Conservation (phyloP, 2,113 vertebrate genomes). For the Myanophis thanlyinensis region DNA sequence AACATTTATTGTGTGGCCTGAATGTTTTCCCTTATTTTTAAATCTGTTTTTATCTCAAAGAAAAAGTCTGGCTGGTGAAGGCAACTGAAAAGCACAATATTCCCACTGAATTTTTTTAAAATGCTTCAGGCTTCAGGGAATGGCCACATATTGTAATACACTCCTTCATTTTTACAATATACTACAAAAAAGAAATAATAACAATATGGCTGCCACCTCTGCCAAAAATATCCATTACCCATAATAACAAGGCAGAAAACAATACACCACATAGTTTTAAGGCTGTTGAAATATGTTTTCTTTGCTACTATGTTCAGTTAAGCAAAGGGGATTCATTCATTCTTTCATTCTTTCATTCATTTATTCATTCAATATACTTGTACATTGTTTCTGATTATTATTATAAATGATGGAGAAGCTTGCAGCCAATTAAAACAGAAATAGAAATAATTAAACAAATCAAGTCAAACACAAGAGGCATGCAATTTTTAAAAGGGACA, state of each 20-base stretch:
- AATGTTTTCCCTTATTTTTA: neutral
- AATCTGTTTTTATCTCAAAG: neutral
- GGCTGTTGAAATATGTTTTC: neutral
- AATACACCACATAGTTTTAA: neutral
- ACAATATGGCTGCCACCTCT: neutral
- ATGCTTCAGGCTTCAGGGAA: neutral
- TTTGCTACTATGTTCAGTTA: neutral
- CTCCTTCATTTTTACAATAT: neutral
- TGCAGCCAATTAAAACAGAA: neutral
- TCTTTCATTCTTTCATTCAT: neutral
- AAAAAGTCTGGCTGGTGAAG: neutral
- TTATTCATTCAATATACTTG: neutral
- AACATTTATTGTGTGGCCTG: neutral
- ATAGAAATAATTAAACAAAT: neutral
- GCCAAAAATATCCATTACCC: neutral
- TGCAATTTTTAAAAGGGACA: neutral
- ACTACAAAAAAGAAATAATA: neutral
- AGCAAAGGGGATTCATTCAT: neutral
- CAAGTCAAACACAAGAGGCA: neutral
- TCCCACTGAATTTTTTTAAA: neutral
- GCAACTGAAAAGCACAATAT: neutral
- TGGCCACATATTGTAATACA: neutral
- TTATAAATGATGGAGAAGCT: neutral
- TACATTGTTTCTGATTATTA: neutral
- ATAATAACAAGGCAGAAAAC: neutral